A percentile compares a stretch with the other conserved stretches of the same genome.
Conservation (phyloP, 2,113 vertebrate genomes). For the Sorex fumeus region DNA sequence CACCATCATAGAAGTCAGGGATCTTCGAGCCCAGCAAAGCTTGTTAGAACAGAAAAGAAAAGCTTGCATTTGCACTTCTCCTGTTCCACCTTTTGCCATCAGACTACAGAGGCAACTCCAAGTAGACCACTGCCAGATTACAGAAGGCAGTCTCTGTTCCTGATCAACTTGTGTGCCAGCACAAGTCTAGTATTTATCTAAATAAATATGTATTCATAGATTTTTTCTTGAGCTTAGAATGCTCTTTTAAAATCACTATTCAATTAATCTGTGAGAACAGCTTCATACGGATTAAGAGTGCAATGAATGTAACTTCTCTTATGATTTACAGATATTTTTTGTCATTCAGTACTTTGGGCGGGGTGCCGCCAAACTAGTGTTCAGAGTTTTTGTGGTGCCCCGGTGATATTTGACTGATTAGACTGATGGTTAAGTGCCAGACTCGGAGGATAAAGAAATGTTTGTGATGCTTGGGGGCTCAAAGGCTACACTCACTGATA, state of each 20-base stretch:
- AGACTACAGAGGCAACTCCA: constrained; percentile 54
- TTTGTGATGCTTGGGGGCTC: no score
- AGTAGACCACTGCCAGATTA: constrained; percentile 46
- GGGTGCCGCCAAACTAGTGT: no score
- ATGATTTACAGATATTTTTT: neutral
- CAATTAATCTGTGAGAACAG: constrained; percentile 67
- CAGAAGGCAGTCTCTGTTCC: neutral
- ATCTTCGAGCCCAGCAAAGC: constrained; percentile 67
- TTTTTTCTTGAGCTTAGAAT: neutral
- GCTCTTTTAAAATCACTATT: constrained; percentile 60
- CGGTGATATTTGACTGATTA: no score
- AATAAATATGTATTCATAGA: neutral
- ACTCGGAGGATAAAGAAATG: no score
- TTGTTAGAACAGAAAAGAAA: constrained; percentile 71
- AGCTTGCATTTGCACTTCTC: constrained; percentile 48
- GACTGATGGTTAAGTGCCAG: no score
- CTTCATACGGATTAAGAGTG: neutral
- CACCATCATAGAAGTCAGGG: constrained; percentile 55
- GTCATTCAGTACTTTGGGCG: no score
- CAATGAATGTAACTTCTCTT: neutral
- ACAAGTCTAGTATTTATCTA: constrained; percentile 7
- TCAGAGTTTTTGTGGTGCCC: no score
- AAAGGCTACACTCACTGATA: no score
- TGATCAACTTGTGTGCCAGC: constrained; percentile 17
- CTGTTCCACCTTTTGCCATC: constrained; percentile 60